Evolutionary conservation across 2,888 invertebrate species (phyloP), one percentile per base, ranked within the genome.

Genomic region (Archips xylosteana): DNA sequence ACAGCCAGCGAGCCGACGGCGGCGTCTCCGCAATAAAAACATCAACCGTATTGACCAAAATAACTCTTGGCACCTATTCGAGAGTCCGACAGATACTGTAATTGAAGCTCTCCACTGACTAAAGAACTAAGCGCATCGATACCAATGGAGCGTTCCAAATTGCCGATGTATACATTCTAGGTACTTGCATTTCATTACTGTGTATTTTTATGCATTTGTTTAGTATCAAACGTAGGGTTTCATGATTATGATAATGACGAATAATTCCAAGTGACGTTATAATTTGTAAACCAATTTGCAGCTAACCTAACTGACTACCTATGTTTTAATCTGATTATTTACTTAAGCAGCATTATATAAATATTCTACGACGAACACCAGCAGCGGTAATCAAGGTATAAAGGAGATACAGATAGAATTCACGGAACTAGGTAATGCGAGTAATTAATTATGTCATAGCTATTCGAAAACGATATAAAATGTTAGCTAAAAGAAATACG

Each of bases 1-100:
- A 85, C 81, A 81, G 80, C 82, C 84, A 82, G 78, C 85, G 83
- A 85, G 85, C 85, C 85, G 87, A 78, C 83, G 84, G 79, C 83
- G 84, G 85, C 86, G 89, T 86, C 91, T 92, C 91, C 88, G 89
- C 93, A 94, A 94, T 94, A 94, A 94, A 94, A 94, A 92, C 94
- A 94, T 92, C 94, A 91, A 89, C 92, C 87, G 87, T 89, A 89
- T 91, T 89, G 89, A 94, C 94, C 90, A 90, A 94, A 94, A 94
- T 94, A 94, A 92, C 94, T 94, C 92, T 94, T 94, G 94, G 94
- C 94, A 93, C 82, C 85, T 86, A 86, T 85, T 88, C 91, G 88
- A 84, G 85, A 87, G 85, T 84, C 87, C 82, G 87, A 87, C 88
- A 86, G 89, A 90, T 87, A 89, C 87, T 87, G 88, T 87, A 88